Conservation (phyloP, 2,113 vertebrate species). For the Petrocephalus zakoni region DNA sequence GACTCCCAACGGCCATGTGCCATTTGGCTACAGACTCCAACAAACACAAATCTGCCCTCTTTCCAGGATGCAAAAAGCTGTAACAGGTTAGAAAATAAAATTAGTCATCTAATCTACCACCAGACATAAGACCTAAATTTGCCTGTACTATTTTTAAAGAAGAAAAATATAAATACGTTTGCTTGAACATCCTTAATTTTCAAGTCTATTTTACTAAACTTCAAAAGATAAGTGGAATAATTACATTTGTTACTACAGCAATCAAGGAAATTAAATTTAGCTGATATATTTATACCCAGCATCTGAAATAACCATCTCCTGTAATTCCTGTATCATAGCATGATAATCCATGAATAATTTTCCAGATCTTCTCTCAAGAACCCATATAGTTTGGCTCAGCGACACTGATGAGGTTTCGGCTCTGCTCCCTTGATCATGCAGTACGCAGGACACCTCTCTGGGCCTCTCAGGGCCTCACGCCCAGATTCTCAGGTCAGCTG, state of each 20-base stretch:
- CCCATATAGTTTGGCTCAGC: not conserved
- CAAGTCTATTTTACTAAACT: not conserved
- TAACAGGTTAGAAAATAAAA: conserved; percentile 58
- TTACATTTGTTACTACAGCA: not conserved
- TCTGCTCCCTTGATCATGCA: not conserved
- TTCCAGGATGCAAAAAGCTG: conserved; percentile 42
- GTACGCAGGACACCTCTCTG: not conserved
- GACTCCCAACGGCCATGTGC: conserved; percentile 48
- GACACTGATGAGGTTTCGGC: not conserved
- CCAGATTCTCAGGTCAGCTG: not conserved
- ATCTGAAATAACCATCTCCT: not conserved
- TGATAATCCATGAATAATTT: not conserved
- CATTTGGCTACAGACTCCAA: conserved; percentile 47
- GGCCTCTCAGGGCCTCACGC: not conserved
- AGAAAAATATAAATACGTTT: conserved; percentile 46
- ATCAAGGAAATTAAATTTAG: not conserved
- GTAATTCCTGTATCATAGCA: not conserved
- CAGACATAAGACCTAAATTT: conserved; percentile 41
- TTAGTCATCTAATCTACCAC: conserved; percentile 53
- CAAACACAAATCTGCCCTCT: conserved; percentile 54
- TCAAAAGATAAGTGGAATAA: not conserved
- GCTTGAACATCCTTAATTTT: not conserved
- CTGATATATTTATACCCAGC: not conserved
- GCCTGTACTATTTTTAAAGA: not conserved
- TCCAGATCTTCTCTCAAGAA: not conserved